phyloP scores from a whole-genome alignment of 2,888 invertebrate species.

The Drosophila testacea region DNA sequence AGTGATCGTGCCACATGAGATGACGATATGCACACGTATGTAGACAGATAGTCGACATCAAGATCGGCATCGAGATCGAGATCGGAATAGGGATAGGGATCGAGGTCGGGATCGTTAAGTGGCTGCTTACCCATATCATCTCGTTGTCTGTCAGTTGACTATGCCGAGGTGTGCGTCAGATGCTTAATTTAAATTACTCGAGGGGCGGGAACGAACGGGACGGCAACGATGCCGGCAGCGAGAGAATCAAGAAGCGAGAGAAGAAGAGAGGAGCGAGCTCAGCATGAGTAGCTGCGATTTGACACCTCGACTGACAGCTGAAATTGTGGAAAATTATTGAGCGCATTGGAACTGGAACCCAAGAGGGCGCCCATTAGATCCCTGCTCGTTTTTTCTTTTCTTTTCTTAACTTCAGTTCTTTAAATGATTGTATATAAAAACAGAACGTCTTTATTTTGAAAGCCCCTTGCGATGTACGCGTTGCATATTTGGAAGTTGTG shows the following conservation, averaged over 20 bases:
- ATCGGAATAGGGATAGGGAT: slow-evolving; percentile 5
- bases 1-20: slow-evolving; percentile 79
- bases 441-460: slow-evolving; percentile 63
- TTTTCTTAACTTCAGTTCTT: slow-evolving; percentile 5
- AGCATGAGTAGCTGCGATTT: slow-evolving; percentile 86
- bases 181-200: slow-evolving; percentile 82
- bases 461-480: slow-evolving; percentile 10
- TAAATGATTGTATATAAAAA: slow-evolving; percentile 30
- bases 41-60: slow-evolving; percentile 56
- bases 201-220: slow-evolving; percentile 58
- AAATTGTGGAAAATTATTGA: slow-evolving; percentile 84
- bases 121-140: slow-evolving; percentile 78
- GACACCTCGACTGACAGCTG: slow-evolving; percentile 85
- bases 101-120: slow-evolving; percentile 56
- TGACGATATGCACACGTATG: slow-evolving; percentile 52
- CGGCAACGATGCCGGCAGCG: slow-evolving; percentile 32
- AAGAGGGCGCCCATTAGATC: slow-evolving; percentile 78
- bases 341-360: slow-evolving; percentile 80
- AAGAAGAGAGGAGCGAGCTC: slow-evolving; percentile 59
- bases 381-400: slow-evolving; percentile 24
- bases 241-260: slow-evolving; percentile 26
- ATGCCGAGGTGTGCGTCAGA: slow-evolving; percentile 76
- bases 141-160: slow-evolving; percentile 70
- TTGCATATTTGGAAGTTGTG: slow-evolving; percentile 60
- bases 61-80: slow-evolving; percentile 2